Conservation (phyloP, 2,113 vertebrate genomes). For the Excalfactoria chinensis region DNA sequence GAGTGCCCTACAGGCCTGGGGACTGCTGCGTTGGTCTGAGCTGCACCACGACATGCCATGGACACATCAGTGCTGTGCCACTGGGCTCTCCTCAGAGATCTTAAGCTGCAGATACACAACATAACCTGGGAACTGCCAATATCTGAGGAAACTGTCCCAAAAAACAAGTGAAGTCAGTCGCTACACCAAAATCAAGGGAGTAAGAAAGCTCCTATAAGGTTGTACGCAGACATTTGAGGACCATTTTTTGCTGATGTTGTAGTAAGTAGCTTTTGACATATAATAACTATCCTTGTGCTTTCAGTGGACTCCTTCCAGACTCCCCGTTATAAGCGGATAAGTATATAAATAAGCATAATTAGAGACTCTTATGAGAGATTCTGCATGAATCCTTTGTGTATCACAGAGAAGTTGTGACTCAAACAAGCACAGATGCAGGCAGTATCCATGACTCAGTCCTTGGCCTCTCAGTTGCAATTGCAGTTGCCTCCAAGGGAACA, state of each 20-base stretch:
- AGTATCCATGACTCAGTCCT: not conserved
- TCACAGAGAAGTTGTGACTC: not conserved
- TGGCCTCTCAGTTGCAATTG: not conserved
- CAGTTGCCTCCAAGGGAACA: not conserved
- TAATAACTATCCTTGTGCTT: not conserved
- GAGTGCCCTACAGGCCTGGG: rapidly evolving
- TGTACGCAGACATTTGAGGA: not conserved
- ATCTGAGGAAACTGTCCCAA: not conserved
- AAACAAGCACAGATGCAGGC: not conserved
- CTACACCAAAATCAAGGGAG: not conserved
- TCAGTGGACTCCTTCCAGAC: not conserved
- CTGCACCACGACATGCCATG: rapidly evolving
- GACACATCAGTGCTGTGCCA: not conserved
- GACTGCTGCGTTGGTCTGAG: not conserved
- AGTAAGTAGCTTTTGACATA: not conserved
- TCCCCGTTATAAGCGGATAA: not conserved
- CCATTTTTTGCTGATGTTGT: not conserved
- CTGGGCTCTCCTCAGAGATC: not conserved
- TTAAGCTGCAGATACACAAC: too few species aligned
- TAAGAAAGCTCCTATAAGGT: not conserved
- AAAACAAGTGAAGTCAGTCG: not conserved
- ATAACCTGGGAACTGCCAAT: not conserved
- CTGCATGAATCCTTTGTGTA: rapidly evolving
- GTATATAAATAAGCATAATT: not conserved
- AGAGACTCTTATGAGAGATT: not conserved